Evolutionary conservation across 2,888 invertebrate species (phyloP).

Genomic region (Hirtodrosophila trivittata): DNA sequence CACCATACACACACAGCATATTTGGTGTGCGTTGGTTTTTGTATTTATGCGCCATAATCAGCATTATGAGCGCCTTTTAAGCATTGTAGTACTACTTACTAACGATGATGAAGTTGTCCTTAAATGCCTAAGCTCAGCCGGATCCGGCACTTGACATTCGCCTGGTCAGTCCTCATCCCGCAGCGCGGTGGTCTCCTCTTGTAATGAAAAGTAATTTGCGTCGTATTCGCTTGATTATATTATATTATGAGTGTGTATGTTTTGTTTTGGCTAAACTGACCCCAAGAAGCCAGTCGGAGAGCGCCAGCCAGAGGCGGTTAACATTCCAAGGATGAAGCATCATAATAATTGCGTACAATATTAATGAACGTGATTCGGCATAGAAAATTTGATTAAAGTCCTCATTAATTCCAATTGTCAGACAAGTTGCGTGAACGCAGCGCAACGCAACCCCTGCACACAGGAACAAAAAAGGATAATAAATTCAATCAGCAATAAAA

Average conservation of each 20-base stretch:
- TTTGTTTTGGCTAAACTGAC: constrained; percentile 58
- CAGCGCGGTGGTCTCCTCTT: constrained; percentile 50
- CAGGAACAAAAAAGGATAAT: not conserved
- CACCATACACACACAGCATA: constrained; percentile 8
- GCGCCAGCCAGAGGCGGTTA: not conserved
- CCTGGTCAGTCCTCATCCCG: constrained; percentile 40
- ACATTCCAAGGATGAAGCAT: constrained; percentile 35
- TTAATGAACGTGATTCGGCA: constrained; percentile 73
- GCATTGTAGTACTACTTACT: constrained; percentile 57
- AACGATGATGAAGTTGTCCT: constrained; percentile 78
- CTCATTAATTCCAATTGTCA: constrained; percentile 74
- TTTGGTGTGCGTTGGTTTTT: constrained; percentile 33
- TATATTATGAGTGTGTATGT: constrained; percentile 61
- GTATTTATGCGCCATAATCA: constrained; percentile 73
- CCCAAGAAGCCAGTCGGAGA: constrained; percentile 5
- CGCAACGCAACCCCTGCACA: no score
- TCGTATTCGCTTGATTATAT: constrained; percentile 64
- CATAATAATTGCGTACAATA: constrained; percentile 72
- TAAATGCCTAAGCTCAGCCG: constrained; percentile 63
- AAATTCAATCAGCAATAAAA: constrained; percentile 1
- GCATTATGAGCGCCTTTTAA: constrained; percentile 65
- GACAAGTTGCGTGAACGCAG: constrained; percentile 45
- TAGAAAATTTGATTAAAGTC: constrained; percentile 72
- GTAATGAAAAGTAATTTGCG: constrained; percentile 76
- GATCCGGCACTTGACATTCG: constrained; percentile 61